phyloP scores from a whole-genome alignment of 2,113 vertebrate species.

The Apodemus sylvaticus region DNA sequence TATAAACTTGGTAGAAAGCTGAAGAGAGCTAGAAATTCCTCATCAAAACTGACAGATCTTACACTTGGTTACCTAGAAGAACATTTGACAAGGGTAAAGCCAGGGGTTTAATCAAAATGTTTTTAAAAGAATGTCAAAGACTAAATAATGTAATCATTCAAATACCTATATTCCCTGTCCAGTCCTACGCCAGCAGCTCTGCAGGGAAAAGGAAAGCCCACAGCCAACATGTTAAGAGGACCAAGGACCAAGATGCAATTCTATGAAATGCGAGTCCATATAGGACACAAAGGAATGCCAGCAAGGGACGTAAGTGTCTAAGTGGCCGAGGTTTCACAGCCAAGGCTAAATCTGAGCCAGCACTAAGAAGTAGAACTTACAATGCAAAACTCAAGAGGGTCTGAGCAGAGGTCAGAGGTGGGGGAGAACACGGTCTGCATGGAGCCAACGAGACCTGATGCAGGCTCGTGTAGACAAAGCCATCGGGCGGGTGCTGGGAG shows the following conservation, averaged over 20 bases:
- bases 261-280: neutral
- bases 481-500: neutral
- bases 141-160: conserved; percentile 12
- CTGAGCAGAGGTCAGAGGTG: neutral
- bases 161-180: neutral
- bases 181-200: neutral
- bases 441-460: neutral
- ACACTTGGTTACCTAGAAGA: conserved; percentile 15
- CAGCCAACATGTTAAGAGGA: neutral
- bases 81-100: neutral
- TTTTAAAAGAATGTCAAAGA: conserved; percentile 8
- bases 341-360: neutral
- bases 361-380: neutral
- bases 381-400: neutral
- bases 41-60: neutral
- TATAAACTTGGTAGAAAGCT: neutral
- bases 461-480: neutral
- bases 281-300: neutral
- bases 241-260: neutral
- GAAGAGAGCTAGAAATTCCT: conserved; percentile 27
- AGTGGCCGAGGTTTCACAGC: neutral
- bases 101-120: conserved; percentile 11
- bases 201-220: neutral
- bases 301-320: neutral
- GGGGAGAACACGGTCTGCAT: neutral